Percentiles rank a stretch among this genome's conserved stretches.
Evolutionary conservation across 2,797 vertebrate species (phyloP).

Genomic region (Epinephelus coioides): DNA sequence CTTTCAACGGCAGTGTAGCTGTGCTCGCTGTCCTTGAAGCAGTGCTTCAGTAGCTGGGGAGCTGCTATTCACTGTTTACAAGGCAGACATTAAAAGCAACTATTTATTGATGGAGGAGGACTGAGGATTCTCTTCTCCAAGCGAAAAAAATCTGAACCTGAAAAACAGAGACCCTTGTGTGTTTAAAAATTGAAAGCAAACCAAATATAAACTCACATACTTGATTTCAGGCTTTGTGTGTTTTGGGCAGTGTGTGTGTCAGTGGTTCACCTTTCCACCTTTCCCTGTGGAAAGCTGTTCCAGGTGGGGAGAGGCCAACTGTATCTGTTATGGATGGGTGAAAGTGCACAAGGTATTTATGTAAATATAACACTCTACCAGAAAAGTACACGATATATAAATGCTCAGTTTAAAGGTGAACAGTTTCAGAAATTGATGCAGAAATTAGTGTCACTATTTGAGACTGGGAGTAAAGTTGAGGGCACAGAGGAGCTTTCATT

Average conservation of each 20-base stretch:
- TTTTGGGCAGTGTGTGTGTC: background rate
- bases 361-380: constrained; percentile 26
- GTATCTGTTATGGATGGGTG: constrained; percentile 47
- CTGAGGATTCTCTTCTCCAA: constrained; percentile 16
- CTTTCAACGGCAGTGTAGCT: constrained; percentile 4
- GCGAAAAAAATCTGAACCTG: background rate
- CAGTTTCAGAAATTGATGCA: constrained; percentile 27
- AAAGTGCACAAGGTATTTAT: constrained; percentile 38
- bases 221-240: background rate
- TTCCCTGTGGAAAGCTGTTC: constrained; percentile 37
- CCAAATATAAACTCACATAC: background rate
- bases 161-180: constrained; percentile 14
- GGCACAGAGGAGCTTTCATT: constrained; percentile 5
- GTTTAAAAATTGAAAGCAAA: constrained; percentile 20
- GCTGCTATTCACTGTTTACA: constrained; percentile 43
- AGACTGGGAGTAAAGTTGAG: constrained; percentile 14
- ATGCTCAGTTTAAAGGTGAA: constrained; percentile 38
- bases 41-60: constrained; percentile 22
- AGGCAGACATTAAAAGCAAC: constrained; percentile 33
- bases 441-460: constrained; percentile 21
- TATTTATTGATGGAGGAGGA: constrained; percentile 32
- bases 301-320: constrained; percentile 47
- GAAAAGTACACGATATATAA: constrained; percentile 22
- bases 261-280: constrained; percentile 32
- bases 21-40: constrained; percentile 45